Evolutionary conservation across 2,888 invertebrate species (phyloP).

Genomic region (Agrilus cyanescens): DNA sequence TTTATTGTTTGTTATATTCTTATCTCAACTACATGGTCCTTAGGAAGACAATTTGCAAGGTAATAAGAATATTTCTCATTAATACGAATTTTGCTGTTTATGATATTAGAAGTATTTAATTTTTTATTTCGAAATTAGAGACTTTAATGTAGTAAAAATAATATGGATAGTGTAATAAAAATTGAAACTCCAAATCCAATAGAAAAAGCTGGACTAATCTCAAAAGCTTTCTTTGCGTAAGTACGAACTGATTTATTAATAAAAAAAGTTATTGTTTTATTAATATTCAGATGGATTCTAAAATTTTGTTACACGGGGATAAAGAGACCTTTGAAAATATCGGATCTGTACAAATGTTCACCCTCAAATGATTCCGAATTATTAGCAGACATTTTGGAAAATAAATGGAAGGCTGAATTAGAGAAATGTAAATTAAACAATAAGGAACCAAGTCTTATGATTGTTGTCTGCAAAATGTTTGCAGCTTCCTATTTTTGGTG

Average conservation of each 20-base stretch:
- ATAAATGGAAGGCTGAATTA: conserved; percentile 48
- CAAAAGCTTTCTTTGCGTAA: too few relatives aligned
- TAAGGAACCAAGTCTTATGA: conserved; percentile 45
- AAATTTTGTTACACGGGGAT: conserved; percentile 40
- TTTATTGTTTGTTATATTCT: too few relatives aligned
- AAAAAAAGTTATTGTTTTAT: conserved; percentile 6
- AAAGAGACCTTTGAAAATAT: conserved; percentile 46
- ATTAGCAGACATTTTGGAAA: conserved; percentile 50
- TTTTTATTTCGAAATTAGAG: too few relatives aligned
- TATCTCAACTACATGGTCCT: too few relatives aligned
- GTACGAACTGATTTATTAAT: neutral
- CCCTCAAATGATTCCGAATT: conserved; percentile 47
- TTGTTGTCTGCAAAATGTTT: conserved; percentile 45
- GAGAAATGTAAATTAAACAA: conserved; percentile 40
- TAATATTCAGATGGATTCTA: conserved; percentile 28
- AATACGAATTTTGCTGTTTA: too few relatives aligned
- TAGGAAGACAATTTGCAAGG: too few relatives aligned
- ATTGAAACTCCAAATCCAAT: too few relatives aligned
- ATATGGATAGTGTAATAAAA: too few relatives aligned
- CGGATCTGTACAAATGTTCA: conserved; percentile 51
- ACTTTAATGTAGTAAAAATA: too few relatives aligned
- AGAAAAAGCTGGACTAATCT: too few relatives aligned
- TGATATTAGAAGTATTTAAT: too few relatives aligned
- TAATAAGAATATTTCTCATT: too few relatives aligned
- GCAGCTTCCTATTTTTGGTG: conserved; percentile 45